A percentile compares a stretch with the other conserved stretches of the same genome.
Conservation (phyloP, 2,888 invertebrate genomes). For the Notodonta ziczac region DNA sequence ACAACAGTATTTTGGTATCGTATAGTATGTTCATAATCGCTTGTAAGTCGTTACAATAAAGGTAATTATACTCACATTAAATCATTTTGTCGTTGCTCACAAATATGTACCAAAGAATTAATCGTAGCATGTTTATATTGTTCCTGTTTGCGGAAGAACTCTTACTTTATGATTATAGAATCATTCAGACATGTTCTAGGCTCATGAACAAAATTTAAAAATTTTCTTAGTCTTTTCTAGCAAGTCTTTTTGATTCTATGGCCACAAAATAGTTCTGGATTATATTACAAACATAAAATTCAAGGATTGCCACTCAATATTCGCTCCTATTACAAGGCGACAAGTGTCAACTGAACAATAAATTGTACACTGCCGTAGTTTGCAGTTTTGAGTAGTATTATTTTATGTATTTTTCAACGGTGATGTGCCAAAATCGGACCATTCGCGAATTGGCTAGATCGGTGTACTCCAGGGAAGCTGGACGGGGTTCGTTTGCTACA, state of each 20-base stretch:
- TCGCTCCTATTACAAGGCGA: conserved; percentile 20
- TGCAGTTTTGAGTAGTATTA: conserved; percentile 53
- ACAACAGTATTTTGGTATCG: conserved; percentile 63
- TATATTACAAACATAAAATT: conserved; percentile 17
- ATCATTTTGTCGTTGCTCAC: conserved; percentile 77
- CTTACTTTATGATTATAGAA: conserved; percentile 20
- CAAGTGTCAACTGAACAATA: conserved; percentile 14
- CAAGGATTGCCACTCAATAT: conserved; percentile 28
- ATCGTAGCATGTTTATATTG: conserved; percentile 58
- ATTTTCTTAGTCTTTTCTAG: conserved; percentile 6
- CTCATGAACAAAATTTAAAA: conserved; percentile 13
- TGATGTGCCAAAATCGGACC: conserved; percentile 81
- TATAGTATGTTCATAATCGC: conserved; percentile 57
- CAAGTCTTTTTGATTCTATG: conserved; percentile 22
- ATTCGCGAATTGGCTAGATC: conserved; percentile 60
- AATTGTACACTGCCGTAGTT: conserved; percentile 32
- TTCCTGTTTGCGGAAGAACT: conserved; percentile 29
- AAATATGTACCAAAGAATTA: conserved; percentile 81
- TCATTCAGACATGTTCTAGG: conserved; percentile 26
- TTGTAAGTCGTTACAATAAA: conserved; percentile 52
- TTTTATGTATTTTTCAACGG: conserved; percentile 61
- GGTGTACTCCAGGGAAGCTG: conserved; percentile 46
- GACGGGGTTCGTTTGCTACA: conserved; percentile 38
- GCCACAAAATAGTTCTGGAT: conserved; percentile 17
- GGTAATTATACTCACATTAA: conserved; percentile 57